Conservation (phyloP, 1,140 invertebrate genomes). For the Linepithema humile region DNA sequence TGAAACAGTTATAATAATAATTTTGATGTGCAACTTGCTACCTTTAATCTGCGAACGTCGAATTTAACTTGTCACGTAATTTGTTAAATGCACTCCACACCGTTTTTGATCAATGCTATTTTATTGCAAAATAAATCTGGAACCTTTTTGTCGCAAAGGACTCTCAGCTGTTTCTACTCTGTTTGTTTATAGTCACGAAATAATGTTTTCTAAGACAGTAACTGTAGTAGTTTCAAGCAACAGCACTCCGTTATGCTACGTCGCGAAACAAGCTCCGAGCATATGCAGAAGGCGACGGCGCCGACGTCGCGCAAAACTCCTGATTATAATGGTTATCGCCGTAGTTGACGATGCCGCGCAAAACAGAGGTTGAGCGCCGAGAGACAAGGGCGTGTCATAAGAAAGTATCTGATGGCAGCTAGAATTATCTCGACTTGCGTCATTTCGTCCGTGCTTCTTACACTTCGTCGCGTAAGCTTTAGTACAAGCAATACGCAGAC, state of each 20-base stretch:
- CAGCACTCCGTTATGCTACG: not conserved
- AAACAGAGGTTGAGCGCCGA: conserved; percentile 53
- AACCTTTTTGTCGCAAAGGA: too few relatives aligned
- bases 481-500: too few relatives aligned
- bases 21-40: not conserved
- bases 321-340: conserved; percentile 79
- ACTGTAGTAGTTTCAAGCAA: conserved; percentile 16
- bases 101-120: not conserved
- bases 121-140: not conserved
- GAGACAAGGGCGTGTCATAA: conserved; percentile 41
- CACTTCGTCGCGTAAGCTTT: not conserved
- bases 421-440: conserved; percentile 18
- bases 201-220: conserved; percentile 23
- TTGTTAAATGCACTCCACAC: not conserved
- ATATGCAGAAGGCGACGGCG: conserved; percentile 1
- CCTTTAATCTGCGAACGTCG: not conserved
- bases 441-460: conserved; percentile 15
- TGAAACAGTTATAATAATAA: not conserved
- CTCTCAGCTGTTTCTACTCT: not conserved
- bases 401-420: conserved; percentile 10
- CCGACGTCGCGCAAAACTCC: conserved; percentile 72
- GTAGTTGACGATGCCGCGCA: conserved; percentile 65
- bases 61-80: not conserved
- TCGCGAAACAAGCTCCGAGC: conserved; percentile 11
- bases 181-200: not conserved